These are phyloP conservation scores for Squalus acanthias DNA, from an alignment of 2,797 vertebrate genomes.

Conservation along the genomic window DNA sequence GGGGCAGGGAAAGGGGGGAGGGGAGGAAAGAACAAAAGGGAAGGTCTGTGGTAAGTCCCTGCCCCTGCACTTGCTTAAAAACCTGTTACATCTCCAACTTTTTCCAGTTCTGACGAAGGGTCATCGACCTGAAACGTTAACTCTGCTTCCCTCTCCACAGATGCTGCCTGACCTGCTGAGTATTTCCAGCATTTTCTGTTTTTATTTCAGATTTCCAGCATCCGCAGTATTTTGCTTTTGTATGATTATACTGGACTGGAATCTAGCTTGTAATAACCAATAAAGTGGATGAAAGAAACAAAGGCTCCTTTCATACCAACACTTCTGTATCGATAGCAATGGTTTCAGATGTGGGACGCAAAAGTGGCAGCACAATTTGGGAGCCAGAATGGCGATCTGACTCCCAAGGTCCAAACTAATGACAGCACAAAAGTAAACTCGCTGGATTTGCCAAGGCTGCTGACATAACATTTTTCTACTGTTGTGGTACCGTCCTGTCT, in stretches of 20 bases:
- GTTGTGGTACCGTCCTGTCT: neutral
- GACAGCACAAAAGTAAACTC: neutral
- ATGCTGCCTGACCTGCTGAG: too few species aligned
- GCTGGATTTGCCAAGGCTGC: neutral
- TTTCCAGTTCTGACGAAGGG: too few species aligned
- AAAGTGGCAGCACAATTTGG: neutral
- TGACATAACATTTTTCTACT: neutral
- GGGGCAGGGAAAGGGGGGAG: too few species aligned
- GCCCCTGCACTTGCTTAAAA: too few species aligned
- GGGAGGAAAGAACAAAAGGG: too few species aligned
- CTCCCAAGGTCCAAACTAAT: neutral
- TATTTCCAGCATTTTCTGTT: too few species aligned
- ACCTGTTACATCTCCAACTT: too few species aligned
- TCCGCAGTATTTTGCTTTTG: too few species aligned
- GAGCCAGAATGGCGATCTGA: neutral
- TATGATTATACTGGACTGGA: neutral
- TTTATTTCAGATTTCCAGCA: too few species aligned
- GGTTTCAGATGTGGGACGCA: neutral
- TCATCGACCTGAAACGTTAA: too few species aligned
- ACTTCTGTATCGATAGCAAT: neutral
- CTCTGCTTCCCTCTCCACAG: too few species aligned
- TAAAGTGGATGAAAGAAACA: neutral
- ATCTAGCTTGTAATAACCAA: neutral
- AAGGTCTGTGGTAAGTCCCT: too few species aligned
- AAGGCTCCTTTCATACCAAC: neutral